Conservation (phyloP, 2,888 invertebrate species). For the Phengaris arion region DNA sequence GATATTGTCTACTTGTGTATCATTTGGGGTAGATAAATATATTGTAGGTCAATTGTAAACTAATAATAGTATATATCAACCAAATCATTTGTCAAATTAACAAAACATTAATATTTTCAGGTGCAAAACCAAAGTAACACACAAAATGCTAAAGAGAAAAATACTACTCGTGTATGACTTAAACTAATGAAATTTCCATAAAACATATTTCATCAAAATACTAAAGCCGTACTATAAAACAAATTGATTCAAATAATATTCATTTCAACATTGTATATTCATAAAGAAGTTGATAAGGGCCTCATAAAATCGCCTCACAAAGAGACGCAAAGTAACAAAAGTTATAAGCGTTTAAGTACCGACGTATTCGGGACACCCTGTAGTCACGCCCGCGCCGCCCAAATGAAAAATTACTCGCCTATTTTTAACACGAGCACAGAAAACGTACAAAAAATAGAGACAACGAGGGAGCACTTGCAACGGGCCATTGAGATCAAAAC, state of each 20-base stretch:
- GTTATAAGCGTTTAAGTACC: slow-evolving; percentile 65
- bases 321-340: slow-evolving; percentile 65
- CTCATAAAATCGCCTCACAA: slow-evolving; percentile 61
- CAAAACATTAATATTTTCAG: neutral
- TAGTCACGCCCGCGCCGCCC: slow-evolving; percentile 76
- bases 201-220: neutral
- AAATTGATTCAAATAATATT: slow-evolving; percentile 46
- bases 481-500: slow-evolving; percentile 79
- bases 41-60: neutral
- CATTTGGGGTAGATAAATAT: neutral
- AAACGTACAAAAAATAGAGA: slow-evolving; percentile 79
- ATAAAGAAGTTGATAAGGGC: slow-evolving; percentile 59
- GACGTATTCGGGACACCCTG: slow-evolving; percentile 74
- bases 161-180: neutral
- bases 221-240: slow-evolving; percentile 19
- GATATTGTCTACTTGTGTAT: neutral
- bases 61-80: neutral
- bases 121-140: neutral
- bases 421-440: slow-evolving; percentile 76
- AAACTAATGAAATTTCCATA: neutral
- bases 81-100: neutral
- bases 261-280: slow-evolving; percentile 53
- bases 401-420: slow-evolving; percentile 78
- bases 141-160: neutral
- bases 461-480: slow-evolving; percentile 75